Conservation (phyloP, 2,888 invertebrate genomes). For the Cyrtodaria siliqua region DNA sequence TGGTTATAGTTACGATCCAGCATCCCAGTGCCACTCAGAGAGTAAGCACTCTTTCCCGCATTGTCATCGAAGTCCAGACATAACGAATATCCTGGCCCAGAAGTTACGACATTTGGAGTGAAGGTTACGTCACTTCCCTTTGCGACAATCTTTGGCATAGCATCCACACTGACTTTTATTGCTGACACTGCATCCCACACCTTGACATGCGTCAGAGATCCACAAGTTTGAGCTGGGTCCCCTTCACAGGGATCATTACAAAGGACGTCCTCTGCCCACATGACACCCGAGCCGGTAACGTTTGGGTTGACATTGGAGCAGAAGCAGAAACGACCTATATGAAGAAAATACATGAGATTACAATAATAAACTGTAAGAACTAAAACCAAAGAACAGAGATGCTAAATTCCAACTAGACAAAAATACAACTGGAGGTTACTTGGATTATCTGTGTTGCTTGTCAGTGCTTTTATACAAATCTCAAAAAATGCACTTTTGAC, state of each 20-base stretch:
- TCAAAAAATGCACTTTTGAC: too few relatives aligned
- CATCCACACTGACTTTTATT: slow-evolving; percentile 47
- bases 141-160: slow-evolving; percentile 9
- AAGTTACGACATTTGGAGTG: slow-evolving; percentile 12
- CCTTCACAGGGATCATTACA: slow-evolving; percentile 70
- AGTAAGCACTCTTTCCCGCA: slow-evolving; percentile 68
- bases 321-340: slow-evolving; percentile 45
- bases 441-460: too few relatives aligned
- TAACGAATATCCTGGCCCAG: slow-evolving; percentile 4
- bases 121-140: slow-evolving; percentile 27
- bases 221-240: slow-evolving; percentile 62
- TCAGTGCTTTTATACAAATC: too few relatives aligned
- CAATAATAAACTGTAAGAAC: too few relatives aligned
- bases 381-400: too few relatives aligned
- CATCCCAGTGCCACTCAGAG: slow-evolving; percentile 66
- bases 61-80: slow-evolving; percentile 82
- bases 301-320: slow-evolving; percentile 26
- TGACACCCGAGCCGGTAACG: not conserved
- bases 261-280: slow-evolving; percentile 4
- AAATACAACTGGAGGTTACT: too few relatives aligned
- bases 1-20: slow-evolving; percentile 68
- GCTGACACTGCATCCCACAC: slow-evolving; percentile 65
- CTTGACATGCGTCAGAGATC: slow-evolving; percentile 67
- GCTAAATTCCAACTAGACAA: too few relatives aligned
- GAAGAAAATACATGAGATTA: too few relatives aligned